Evolutionary conservation across 1,140 invertebrate genomes (phyloP), one percentile per base, ranked within the genome.

Genomic region (Temnothorax nylanderi): DNA sequence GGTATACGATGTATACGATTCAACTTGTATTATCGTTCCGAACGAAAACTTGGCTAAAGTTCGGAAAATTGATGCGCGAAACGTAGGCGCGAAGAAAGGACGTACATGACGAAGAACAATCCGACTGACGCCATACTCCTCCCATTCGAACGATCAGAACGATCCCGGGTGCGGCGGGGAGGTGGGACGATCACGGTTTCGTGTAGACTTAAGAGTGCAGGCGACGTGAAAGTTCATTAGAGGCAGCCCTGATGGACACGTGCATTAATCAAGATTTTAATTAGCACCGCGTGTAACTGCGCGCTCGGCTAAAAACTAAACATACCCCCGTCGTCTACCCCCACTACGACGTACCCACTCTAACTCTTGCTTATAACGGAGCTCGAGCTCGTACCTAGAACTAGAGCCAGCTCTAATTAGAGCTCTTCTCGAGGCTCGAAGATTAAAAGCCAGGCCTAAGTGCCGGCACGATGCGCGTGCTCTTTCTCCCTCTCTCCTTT

Each of bases 211-310:
- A 90, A 90, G 84, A 90, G 90, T 80, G 71, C 87, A 74, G 87
- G 90, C 90, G 90, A 91, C 90, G 90, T 91, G 90, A 91, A 91
- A 91, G 90, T 91, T 91, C 90, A 91, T 91, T 91, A 91, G 90
- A 91, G 89, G 90, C 90, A 88, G 90, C 84, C 90, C 92, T 94
- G 93, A 94, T 93, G 94, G 94, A 94, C 94, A 93, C 93, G 94
- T 93, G 93, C 94, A 95, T 95, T 94, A 94, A 95, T 95, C 94
- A 94, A 94, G 94, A 94, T 95, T 94, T 94, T 95, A 95, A 95
- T 95, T 94, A 95, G 93, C 94, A 90, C 91, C 90, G 90, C 93
- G 91, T 94, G 94, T 94, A 94, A 92, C 92, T 91, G 92, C 90
- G 87, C 87, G 84, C 92, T 90, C 87, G 88, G 74, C 93, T 94